Percentiles rank a stretch among this genome's conserved stretches.
Evolutionary conservation across 2,113 vertebrate genomes (phyloP).

Genomic region (Sander lucioperca): DNA sequence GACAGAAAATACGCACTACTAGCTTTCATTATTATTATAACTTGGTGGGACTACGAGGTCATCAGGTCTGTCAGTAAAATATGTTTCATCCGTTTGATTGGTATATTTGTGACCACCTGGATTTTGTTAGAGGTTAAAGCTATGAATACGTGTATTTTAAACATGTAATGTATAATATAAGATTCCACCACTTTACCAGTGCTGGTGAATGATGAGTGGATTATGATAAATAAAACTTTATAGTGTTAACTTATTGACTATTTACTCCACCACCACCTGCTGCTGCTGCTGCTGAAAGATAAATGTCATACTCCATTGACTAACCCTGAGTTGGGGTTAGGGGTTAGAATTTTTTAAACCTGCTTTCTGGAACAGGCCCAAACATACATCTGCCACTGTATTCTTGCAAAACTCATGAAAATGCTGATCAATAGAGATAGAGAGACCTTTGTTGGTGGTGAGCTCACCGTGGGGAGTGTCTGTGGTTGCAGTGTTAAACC

Average conservation of each 20-base stretch:
- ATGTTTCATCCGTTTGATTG: background rate
- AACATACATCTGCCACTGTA: background rate
- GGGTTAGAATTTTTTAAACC: background rate
- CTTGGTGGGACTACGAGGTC: background rate
- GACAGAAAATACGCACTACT: no score
- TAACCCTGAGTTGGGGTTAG: background rate
- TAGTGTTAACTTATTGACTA: background rate
- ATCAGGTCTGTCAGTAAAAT: background rate
- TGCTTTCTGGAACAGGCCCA: background rate
- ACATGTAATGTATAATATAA: background rate
- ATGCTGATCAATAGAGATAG: conserved; percentile 5
- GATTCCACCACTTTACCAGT: background rate
- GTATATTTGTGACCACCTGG: background rate
- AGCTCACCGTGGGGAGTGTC: conserved; percentile 49
- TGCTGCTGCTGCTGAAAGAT: background rate
- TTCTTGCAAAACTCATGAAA: background rate
- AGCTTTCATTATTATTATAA: background rate
- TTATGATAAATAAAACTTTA: background rate
- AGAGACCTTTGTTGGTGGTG: conserved; percentile 12
- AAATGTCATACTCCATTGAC: no score
- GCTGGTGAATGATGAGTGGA: background rate
- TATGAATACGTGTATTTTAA: background rate
- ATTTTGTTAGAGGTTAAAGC: background rate
- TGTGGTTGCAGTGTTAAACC: conserved; percentile 66
- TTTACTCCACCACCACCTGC: background rate